Evolutionary conservation across 2,797 vertebrate genomes (phyloP), one percentile per base, ranked within the genome.

Genomic region (Rhadinocentrus ornatus): DNA sequence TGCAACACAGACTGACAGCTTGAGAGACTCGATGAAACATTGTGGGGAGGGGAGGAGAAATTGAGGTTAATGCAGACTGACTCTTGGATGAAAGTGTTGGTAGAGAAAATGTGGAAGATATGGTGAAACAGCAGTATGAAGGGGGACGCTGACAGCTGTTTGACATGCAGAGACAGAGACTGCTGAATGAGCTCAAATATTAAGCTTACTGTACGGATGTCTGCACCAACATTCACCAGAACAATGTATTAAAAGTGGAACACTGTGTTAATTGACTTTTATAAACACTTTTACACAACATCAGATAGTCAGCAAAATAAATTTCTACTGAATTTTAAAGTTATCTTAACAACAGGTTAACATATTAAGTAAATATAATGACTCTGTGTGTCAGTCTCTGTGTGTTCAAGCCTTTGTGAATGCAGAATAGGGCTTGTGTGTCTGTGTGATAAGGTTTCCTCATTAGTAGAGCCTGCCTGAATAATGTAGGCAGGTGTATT

Each of bases 401-500:
- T 77, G 62, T 72, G 72, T 59, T 20, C 63, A 60, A 54, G 58
- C 48, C 1, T 62, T 48, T 70, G 65, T 62, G 39, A 74, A 71
- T 55, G 61, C n/a, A 63, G 46, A 65, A 48, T 32, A 24, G 18
- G 24, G 62, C 34, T 54, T 66, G 55, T 48, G 55, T 59, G 70
- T 78, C 55, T 69, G 66, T 60, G 37, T 57, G 84, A 76, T 93
- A 79, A 66, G 69, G 86, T 93, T 93, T 90, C 90, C 91, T 92
- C 90, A 94, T 94, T 94, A 94, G 90, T 85, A 48, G 82, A 84
- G 52, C 62, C 5, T 1, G 50, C 57, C 69, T 94, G 80, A 94
- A 94, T 94, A 93, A 95, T 94, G 91, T 90, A 95, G 67, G 76
- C 69, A 57, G 82, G 58, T 74, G 83, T 90, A 88, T 92, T 94